These are phyloP conservation scores for Poeciliopsis gracilis DNA, from an alignment of 2,797 vertebrate genomes.

Conservation along the genomic window DNA sequence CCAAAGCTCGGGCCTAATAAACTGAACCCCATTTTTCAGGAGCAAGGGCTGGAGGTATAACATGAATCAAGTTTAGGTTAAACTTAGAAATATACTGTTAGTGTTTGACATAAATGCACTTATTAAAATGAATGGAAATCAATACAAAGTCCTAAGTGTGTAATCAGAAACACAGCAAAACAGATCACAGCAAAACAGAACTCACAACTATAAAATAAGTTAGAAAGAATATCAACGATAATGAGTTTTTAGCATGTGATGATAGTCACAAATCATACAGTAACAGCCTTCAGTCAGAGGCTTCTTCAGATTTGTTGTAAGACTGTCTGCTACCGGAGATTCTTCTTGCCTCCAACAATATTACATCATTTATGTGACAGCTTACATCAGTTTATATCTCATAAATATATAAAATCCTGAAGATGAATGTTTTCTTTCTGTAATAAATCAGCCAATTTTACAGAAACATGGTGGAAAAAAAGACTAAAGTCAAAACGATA, in stretches of 20 bases:
- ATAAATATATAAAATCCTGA: constrained; percentile 40
- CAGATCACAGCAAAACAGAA: neutral
- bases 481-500: neutral
- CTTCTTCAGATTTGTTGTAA: neutral
- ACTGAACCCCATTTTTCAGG: neutral
- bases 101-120: neutral
- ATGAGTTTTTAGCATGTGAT: neutral
- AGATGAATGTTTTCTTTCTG: constrained; percentile 19
- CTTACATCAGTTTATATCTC: neutral
- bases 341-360: neutral
- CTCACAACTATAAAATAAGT: neutral
- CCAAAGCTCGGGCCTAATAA: neutral
- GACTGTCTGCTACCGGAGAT: neutral
- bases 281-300: neutral
- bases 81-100: neutral
- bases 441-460: neutral
- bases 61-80: neutral
- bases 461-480: neutral
- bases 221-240: neutral
- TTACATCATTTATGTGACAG: neutral
- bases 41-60: neutral
- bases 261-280: neutral
- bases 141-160: neutral
- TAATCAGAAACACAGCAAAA: neutral
- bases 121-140: neutral